A percentile compares a stretch with the other conserved stretches of the same genome.
phyloP scores from a whole-genome alignment of 2,797 vertebrate genomes.

The Coilia nasus region DNA sequence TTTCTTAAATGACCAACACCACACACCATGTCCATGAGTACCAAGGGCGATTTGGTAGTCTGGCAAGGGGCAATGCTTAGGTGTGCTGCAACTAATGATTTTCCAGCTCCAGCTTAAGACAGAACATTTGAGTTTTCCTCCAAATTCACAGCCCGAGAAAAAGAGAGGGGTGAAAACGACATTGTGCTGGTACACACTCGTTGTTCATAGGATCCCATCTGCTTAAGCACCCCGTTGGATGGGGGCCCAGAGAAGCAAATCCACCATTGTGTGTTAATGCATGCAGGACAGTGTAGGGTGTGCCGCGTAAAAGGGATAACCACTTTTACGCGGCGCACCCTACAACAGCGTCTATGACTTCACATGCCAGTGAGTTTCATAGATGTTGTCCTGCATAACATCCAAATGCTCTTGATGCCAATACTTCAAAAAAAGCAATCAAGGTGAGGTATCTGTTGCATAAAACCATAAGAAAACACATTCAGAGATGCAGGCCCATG shows the following conservation, averaged over 20 bases:
- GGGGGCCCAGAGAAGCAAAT: neutral
- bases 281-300: too few species aligned
- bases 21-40: neutral
- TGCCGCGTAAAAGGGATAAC: too few species aligned
- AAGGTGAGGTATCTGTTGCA: neutral
- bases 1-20: constrained; percentile 8
- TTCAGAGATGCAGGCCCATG: constrained; percentile 7
- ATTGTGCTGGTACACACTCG: neutral
- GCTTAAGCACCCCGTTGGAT: neutral
- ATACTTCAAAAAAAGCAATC: neutral
- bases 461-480: neutral
- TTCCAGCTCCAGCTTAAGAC: neutral
- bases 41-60: neutral
- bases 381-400: constrained; percentile 2
- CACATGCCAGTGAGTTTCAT: neutral
- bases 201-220: constrained; percentile 3
- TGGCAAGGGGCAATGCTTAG: neutral
- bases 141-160: constrained; percentile 1
- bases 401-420: neutral
- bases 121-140: neutral
- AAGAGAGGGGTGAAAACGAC: neutral
- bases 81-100: neutral
- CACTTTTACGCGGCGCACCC: too few species aligned
- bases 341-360: constrained; percentile 3
- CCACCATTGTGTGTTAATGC: constrained; percentile 1